These are phyloP conservation scores for Aporophyla nigra DNA, from an alignment of 2,888 invertebrate species.

Conservation along the genomic window DNA sequence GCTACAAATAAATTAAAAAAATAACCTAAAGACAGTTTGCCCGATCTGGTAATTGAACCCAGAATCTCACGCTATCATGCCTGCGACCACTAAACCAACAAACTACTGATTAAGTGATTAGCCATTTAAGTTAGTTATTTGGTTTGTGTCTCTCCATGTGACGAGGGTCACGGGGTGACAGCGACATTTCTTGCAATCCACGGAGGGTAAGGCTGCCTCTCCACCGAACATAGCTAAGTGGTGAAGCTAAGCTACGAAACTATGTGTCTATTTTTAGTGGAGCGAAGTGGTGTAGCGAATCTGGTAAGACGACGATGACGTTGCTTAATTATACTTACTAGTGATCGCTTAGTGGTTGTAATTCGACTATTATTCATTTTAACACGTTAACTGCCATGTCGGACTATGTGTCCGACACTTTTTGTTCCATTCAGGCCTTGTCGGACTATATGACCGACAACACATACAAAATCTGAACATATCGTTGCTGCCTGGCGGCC, in stretches of 20 bases:
- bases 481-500: no score
- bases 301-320: no score
- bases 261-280: not conserved
- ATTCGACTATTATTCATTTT: no score
- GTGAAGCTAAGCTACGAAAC: not conserved
- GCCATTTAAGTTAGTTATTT: slow-evolving; percentile 35
- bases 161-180: slow-evolving; percentile 31
- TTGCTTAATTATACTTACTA: not conserved
- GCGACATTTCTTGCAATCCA: slow-evolving; percentile 23
- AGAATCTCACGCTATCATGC: not conserved
- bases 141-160: slow-evolving; percentile 32
- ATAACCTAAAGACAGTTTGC: not conserved
- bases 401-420: no score
- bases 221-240: not conserved
- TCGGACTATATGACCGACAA: no score
- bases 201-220: not conserved
- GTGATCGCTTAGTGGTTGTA: no score
- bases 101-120: slow-evolving; percentile 41
- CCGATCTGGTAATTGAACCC: not conserved
- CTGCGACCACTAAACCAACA: not conserved
- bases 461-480: no score
- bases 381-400: no score
- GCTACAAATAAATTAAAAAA: not conserved
- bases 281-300: not conserved
- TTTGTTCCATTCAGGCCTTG: no score